phyloP scores from a whole-genome alignment of 1,140 invertebrate genomes.

The Diorhabda carinulata region DNA sequence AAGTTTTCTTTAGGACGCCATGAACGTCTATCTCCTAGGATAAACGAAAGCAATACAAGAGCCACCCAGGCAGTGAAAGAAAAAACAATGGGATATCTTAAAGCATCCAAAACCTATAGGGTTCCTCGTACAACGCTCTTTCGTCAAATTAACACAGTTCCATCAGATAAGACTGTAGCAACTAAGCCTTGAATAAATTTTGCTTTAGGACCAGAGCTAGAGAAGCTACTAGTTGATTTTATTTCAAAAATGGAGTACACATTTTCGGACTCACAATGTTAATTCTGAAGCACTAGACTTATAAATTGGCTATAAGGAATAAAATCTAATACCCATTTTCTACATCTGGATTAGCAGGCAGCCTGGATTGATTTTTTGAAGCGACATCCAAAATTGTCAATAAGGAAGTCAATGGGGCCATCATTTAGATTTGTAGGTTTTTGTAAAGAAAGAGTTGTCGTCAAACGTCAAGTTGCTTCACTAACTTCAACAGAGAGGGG shows the following conservation, averaged over 20 bases:
- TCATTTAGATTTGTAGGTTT: no score
- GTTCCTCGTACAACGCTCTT: neutral
- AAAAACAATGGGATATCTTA: slow-evolving; percentile 5
- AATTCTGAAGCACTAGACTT: neutral
- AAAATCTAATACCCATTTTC: no score
- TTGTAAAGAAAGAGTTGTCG: no score
- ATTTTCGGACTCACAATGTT: neutral
- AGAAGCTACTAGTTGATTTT: slow-evolving; percentile 3
- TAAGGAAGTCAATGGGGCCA: no score
- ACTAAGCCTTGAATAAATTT: neutral
- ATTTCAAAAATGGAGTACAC: neutral
- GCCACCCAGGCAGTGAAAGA: slow-evolving; percentile 2
- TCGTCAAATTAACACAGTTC: neutral
- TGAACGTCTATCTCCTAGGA: neutral
- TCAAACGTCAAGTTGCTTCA: neutral
- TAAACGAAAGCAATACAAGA: neutral
- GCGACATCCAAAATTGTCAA: no score
- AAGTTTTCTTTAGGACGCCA: neutral
- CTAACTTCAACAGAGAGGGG: neutral
- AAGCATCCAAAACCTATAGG: neutral
- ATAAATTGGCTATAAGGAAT: no score
- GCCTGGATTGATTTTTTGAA: no score
- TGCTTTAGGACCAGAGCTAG: slow-evolving; percentile 4
- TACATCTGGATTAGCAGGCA: no score
- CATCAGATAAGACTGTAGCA: neutral